Percentiles rank a stretch among this genome's conserved stretches.
phyloP scores from a whole-genome alignment of 2,888 invertebrate genomes.

The Drosophila demipolita region DNA sequence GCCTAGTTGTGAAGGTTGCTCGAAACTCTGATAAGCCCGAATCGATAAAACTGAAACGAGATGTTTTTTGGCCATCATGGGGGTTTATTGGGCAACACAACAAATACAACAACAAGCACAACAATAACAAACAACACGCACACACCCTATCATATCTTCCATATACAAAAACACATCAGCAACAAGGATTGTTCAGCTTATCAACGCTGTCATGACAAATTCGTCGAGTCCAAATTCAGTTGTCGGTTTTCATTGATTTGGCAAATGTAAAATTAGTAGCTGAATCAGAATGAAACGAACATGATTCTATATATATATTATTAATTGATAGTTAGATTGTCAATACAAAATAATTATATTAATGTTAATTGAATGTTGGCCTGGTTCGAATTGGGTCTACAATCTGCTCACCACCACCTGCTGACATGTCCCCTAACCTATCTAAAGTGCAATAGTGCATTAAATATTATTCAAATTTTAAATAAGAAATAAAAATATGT shows the following conservation, averaged over 20 bases:
- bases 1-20: slow-evolving; percentile 51
- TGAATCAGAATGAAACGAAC: background rate
- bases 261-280: background rate
- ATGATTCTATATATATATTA: background rate
- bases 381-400: background rate
- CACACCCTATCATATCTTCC: slow-evolving; percentile 5
- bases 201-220: slow-evolving; percentile 34
- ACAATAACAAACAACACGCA: slow-evolving; percentile 22
- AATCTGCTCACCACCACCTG: background rate
- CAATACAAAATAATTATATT: background rate
- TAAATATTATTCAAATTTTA: no score
- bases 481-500: no score
- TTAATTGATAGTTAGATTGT: background rate
- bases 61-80: slow-evolving; percentile 36
- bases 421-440: background rate
- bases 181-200: slow-evolving; percentile 27
- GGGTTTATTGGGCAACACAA: slow-evolving; percentile 7
- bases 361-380: background rate
- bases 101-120: slow-evolving; percentile 21
- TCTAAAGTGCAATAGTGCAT: no score
- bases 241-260: background rate
- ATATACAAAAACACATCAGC: background rate
- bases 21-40: slow-evolving; percentile 60
- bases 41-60: slow-evolving; percentile 65
- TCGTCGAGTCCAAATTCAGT: slow-evolving; percentile 36